Evolutionary conservation across 2,888 invertebrate species (phyloP), one percentile per base, ranked within the genome.

Genomic region (Pardosa pseudoannulata): DNA sequence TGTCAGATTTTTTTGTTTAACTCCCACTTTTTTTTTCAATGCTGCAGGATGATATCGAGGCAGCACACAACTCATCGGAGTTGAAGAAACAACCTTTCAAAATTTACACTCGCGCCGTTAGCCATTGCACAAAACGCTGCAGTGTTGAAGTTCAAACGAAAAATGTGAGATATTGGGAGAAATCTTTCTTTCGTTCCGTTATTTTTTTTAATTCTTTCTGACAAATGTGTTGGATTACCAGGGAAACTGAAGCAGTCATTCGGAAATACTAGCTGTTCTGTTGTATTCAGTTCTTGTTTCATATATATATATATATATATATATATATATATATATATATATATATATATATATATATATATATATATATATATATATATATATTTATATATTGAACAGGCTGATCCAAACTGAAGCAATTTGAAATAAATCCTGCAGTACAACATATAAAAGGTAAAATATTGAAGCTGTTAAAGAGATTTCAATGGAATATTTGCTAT

Each of bases 141-240:
- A 29, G 29, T n/a, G 9, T 29, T 28, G 50, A 31, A 65, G 80
- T 1, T 68, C 68, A 2, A n/a, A 23, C 71, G 56, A 23, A 56
- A 56, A 56, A 23, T 23, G 11, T 2, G 5, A 56, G 1, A 3
- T 23, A 56, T 56, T 23, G 2, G 19, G 19, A n/a, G 19, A 23
- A 56, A 46, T 46, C 27, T 46, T n/a, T n/a, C n/a, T n/a, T n/a
- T n/a, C 27, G 5, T 79, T 79, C 72, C 65, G n/a, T 5, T 23
- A n/a, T n/a, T 56, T 3, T 23, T 23, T 23, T 56, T 29, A 16
- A 16, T 11, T 23, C 23, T 56, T 29, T 19, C 71, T 62, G 80
- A 65, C 62, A 79, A 79, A 79, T 73, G 67, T 80, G 65, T 67
- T 31, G 27, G 67, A 50, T 80, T 80, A 62, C 72, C 73, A 73